Evolutionary conservation across 2,113 vertebrate genomes (phyloP), one percentile per base, ranked within the genome.

Genomic region (Engraulis encrasicolus): DNA sequence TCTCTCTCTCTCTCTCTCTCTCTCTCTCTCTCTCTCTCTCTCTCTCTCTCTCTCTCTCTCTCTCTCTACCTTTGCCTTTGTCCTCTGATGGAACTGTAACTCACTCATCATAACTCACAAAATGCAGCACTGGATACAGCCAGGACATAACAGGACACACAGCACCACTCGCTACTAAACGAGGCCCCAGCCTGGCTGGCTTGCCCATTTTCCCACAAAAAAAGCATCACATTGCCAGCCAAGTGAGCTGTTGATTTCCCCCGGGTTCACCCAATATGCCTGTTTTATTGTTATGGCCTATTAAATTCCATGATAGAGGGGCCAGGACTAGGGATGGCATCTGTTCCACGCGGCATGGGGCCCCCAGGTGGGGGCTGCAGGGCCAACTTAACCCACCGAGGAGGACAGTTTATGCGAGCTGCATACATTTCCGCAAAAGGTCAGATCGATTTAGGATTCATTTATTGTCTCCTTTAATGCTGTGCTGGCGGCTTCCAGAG

Each of bases 241-340:
- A 84, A 87, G 83, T 79, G 87, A 88, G 81, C 85, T 81, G 84
- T 88, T 90, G 91, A 92, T 93, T 93, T 93, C 93, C 92, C 92
- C 86, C 79, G 85, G 91, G 90, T 80, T 86, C 86, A 36, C 78
- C 91, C 89, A 86, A 88, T 87, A 86, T 88, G 89, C 86, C 85
- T 58, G 50, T 91, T 92, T 91, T 91, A 93, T 90, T 92, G 91
- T 93, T 93, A 92, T 89, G 89, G 91, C 88, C 93, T 91, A 92
- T 92, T 91, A 92, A 91, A 91, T 86, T 89, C 84, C 86, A 86
- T 88, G 92, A 93, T 90, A 80, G 89, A 91, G 87, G 84, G 81
- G 88, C 87, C 86, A 88, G 91, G 91, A n/a, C 87, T 87, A 20
- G 79, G 86, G 89, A 84, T 90, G 89, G 90, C 91, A 94, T 92